Evolutionary conservation across 2,797 vertebrate species (phyloP).

Genomic region (Neostethus bicornis): DNA sequence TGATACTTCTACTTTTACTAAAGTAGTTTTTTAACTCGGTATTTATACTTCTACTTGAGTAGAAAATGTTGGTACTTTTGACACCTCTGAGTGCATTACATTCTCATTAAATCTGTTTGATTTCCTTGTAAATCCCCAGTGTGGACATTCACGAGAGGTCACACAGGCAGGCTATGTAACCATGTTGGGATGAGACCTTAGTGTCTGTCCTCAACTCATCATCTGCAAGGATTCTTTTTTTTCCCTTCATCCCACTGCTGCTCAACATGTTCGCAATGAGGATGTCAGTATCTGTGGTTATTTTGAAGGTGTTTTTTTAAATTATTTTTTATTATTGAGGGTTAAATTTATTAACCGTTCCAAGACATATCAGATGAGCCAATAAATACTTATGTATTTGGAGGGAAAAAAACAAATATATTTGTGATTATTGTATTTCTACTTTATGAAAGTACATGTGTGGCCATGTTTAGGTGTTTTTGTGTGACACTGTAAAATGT

Average conservation of each 20-base stretch:
- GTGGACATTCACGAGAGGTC: slow-evolving; percentile 21
- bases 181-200: slow-evolving; percentile 13
- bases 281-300: not conserved
- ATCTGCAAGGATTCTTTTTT: not conserved
- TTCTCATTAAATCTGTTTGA: slow-evolving; percentile 43
- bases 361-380: not conserved
- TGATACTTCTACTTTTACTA: no score
- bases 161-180: slow-evolving; percentile 16
- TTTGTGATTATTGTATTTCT: not conserved
- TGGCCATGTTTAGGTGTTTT: no score
- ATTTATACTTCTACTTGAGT: no score
- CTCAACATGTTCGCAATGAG: not conserved
- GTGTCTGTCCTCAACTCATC: not conserved
- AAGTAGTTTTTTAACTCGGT: no score
- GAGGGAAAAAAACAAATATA: not conserved
- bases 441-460: no score
- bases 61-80: no score
- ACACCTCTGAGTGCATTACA: no score
- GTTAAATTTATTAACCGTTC: not conserved
- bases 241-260: slow-evolving; percentile 2
- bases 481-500: no score
- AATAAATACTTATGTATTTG: not conserved
- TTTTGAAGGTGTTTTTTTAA: no score
- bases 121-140: slow-evolving; percentile 10
- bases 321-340: no score